Evolutionary conservation across 2,888 invertebrate genomes (phyloP), one percentile per base, ranked within the genome.

Genomic region (Pammene aurita): DNA sequence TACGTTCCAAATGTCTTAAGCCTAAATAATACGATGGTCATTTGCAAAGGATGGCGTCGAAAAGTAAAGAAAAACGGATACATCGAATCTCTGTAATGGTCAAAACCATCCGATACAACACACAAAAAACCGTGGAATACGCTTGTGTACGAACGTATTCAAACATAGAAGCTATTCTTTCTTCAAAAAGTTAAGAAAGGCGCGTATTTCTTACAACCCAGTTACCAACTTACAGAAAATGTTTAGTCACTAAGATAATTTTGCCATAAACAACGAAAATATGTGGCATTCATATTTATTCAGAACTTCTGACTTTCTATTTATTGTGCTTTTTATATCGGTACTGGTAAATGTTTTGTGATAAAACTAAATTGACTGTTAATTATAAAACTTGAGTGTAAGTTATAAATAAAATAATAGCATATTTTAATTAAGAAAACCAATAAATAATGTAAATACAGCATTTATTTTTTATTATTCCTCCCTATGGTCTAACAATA

Each of bases 211-310:
- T 41, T 64, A 64, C 35, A 42, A 65, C 14, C 60, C 69, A 65
- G 69, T 69, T 69, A 69, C 69, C 69, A 69, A 65, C 57, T 35
- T 42, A 63, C 52, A 58, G 58, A 63, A 55, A 54, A 48, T 60
- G 58, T 52, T 52, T 67, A 61, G 69, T 65, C 54, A 41, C 55
- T 62, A 61, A 67, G 60, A 44, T 52, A 63, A 54, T 60, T 35
- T 48, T 65, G 69, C 69, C 69, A 69, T 69, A 69, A 34, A 54
- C 16, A 68, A 44, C 34, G 42, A 26, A 69, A 55, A 34, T 26
- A 48, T 55, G 69, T 69, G 69, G 69, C 69, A 69, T 69, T 54
- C 46, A 48, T 69, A 69, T 69, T 69, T 69, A 69, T 65, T 67
- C 64, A 42, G 52, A 68, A 62, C 62, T 58, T 52, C 13, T 14